phyloP scores from a whole-genome alignment of 2,888 invertebrate species.

The Xestia sexstrigata region DNA sequence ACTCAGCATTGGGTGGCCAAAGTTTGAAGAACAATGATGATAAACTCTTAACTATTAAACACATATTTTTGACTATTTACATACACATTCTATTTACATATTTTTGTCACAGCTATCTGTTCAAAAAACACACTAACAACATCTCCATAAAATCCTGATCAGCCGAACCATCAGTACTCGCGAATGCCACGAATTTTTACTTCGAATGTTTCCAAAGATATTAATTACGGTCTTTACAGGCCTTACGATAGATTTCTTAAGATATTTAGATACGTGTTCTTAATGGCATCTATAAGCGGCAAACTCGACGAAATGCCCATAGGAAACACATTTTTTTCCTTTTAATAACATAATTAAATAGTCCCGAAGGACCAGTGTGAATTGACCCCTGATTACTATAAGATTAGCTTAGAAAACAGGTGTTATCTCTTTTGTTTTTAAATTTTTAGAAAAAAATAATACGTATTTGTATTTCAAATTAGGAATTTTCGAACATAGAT shows the following conservation, averaged over 20 bases:
- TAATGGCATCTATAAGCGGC: conserved; percentile 77
- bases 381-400: conserved; percentile 65
- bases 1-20: too few relatives aligned
- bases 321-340: conserved; percentile 81
- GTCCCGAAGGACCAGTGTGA: conserved; percentile 64
- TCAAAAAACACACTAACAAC: conserved; percentile 46
- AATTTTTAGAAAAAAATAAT: conserved; percentile 16
- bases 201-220: conserved; percentile 80
- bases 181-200: conserved; percentile 84
- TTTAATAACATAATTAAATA: conserved; percentile 85
- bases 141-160: conserved; percentile 70
- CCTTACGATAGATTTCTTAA: conserved; percentile 81
- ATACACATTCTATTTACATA: too few relatives aligned
- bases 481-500: conserved; percentile 60
- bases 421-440: conserved; percentile 68
- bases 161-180: conserved; percentile 69
- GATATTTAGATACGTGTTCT: conserved; percentile 84
- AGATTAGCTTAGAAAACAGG: conserved; percentile 36
- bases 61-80: too few relatives aligned
- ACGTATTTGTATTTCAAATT: conserved; percentile 54
- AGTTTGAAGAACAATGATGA: too few relatives aligned
- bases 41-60: too few relatives aligned
- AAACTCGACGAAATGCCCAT: conserved; percentile 80
- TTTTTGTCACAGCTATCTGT: neutral
- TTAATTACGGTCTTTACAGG: conserved; percentile 82